Base-by-base conservation (phyloP, 2,888 invertebrate genomes). In the Serripes groenlandicus region DNA sequence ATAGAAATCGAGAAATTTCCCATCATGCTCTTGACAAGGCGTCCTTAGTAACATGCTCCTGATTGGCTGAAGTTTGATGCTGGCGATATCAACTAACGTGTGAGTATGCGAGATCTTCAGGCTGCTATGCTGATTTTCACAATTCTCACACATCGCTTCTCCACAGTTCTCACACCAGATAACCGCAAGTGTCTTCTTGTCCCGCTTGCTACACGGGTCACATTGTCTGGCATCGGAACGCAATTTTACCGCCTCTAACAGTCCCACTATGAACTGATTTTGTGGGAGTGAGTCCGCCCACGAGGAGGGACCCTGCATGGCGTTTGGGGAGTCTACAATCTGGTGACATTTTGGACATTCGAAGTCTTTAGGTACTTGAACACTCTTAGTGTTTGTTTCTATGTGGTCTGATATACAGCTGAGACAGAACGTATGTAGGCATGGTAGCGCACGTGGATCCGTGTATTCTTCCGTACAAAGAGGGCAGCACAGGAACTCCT, bases 101-200 rank as follows among this genome's bases (percentile, higher is more conserved):
- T 88, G 88, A 18, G 66, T 75, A 28, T 58, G 71, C 1, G 86
- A 83, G 28, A 85, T 81, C 34, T 58, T 88, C 73, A 88, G 72
- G 37, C 87, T 84, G 64, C 78, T 84, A 42, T 88, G 88, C 34
- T 85, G 82, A 54, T 80, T 78, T 60, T 87, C 81, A 54, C 88
- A 88, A 26, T 82, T 81, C 23, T 85, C 84, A 52, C 88, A 88
- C 85, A 88, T 82, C 0, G 87, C 86, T 52, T 87, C 87, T 3
- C 87, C 87, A 37, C 88, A 88, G 73, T 88, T 83, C 80, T 88
- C 85, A 56, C 88, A 88, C 88, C 88, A 88, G 32, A 66, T 74
- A 21, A 70, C 64, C 23, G 88, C 88, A 34, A 83, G 37, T 9
- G 77, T 75, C 60, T 58, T 72, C 26, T 78, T 68, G 21, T 78